phyloP scores from a whole-genome alignment of 1,140 invertebrate species.

The Brachionus sp. region DNA sequence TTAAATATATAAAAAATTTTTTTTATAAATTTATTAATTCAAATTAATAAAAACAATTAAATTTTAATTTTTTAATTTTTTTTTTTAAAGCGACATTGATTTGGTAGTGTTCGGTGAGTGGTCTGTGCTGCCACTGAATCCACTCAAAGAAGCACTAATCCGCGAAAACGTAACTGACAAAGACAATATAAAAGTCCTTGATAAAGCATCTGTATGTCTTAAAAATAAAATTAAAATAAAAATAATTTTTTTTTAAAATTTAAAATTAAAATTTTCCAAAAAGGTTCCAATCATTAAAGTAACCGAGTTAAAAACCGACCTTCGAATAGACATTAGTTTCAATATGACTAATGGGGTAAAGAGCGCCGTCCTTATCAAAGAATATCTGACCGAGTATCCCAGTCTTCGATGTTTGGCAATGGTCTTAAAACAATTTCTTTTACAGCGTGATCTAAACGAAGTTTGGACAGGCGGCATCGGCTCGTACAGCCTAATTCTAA shows the following conservation, averaged over 20 bases:
- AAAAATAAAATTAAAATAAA: neutral
- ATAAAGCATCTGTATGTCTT: slow-evolving; percentile 52
- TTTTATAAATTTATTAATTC: too few relatives aligned
- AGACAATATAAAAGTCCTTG: slow-evolving; percentile 42
- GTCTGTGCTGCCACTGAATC: slow-evolving; percentile 64
- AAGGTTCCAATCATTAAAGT: slow-evolving; percentile 87
- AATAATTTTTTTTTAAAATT: neutral
- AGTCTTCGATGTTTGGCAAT: slow-evolving; percentile 86
- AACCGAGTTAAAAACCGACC: slow-evolving; percentile 86
- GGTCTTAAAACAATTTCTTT: slow-evolving; percentile 93
- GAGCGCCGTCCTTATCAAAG: slow-evolving; percentile 88
- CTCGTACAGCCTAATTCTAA: slow-evolving; percentile 94
- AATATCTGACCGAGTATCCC: slow-evolving; percentile 67
- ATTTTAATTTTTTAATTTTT: neutral
- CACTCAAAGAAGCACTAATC: slow-evolving; percentile 9
- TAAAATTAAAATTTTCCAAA: slow-evolving; percentile 48
- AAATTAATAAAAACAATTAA: too few relatives aligned
- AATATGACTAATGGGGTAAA: slow-evolving; percentile 93
- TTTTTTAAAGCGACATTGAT: slow-evolving; percentile 80
- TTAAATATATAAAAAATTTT: too few relatives aligned
- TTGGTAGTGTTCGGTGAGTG: slow-evolving; percentile 84
- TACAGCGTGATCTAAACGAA: slow-evolving; percentile 94
- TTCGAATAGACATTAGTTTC: slow-evolving; percentile 94
- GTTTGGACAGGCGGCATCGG: slow-evolving; percentile 98
- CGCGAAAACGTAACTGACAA: slow-evolving; percentile 48